Conservation (phyloP, 2,113 vertebrate species). For the Corvus moneduloides region DNA sequence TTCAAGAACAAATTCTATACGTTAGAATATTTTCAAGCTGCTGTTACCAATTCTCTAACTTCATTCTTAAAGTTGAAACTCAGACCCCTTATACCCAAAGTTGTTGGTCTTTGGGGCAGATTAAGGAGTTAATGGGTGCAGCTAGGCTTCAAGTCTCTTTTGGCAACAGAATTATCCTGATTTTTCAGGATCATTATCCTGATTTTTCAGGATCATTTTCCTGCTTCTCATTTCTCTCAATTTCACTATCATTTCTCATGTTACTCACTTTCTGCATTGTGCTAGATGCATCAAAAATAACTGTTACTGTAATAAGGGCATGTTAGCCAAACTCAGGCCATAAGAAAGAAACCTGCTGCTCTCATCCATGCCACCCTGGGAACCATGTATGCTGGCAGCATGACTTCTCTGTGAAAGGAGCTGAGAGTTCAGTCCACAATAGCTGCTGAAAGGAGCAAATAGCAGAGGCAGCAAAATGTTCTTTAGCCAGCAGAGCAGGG, state of each 20-base stretch:
- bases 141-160: background rate
- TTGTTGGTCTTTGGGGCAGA: background rate
- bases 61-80: background rate
- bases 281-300: background rate
- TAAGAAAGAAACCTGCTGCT: slow-evolving; percentile 1
- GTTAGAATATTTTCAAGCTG: slow-evolving; percentile 12
- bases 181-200: background rate
- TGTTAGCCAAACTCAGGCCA: background rate
- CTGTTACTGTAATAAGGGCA: background rate
- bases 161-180: background rate
- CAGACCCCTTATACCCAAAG: background rate
- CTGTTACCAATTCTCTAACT: background rate
- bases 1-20: slow-evolving; percentile 24
- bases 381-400: background rate
- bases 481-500: slow-evolving; percentile 33
- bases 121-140: background rate
- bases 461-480: slow-evolving; percentile 39
- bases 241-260: background rate
- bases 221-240: background rate
- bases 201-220: background rate
- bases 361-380: background rate
- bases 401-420: background rate
- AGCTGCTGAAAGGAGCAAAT: slow-evolving; percentile 24
- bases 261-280: background rate
- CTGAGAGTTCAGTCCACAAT: slow-evolving; percentile 23